These are phyloP conservation scores for Leucania comma DNA, from an alignment of 2,888 invertebrate species.

Conservation along the genomic window DNA sequence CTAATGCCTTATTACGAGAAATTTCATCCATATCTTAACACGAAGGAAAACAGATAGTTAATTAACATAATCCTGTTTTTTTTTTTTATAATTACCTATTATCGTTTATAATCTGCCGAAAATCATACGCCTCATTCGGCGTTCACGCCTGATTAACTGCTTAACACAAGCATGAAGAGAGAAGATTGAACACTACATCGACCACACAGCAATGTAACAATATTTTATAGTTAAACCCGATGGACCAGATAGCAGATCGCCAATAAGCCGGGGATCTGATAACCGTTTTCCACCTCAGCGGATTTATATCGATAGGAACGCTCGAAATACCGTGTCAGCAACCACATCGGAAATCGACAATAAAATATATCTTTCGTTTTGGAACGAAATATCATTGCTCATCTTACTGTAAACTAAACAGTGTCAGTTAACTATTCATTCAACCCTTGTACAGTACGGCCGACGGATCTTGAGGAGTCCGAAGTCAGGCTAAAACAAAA, in stretches of 20 bases:
- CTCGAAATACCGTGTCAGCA: conserved; percentile 2
- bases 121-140: conserved; percentile 19
- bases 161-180: conserved; percentile 3
- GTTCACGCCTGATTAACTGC: conserved; percentile 20
- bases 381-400: too few species aligned
- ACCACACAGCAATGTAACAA: conserved; percentile 2
- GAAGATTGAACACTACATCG: conserved; percentile 5
- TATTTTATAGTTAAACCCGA: neutral
- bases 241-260: neutral
- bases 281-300: conserved; percentile 11
- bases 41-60: too few species aligned
- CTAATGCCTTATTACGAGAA: too few species aligned
- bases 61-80: too few species aligned
- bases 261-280: conserved; percentile 25
- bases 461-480: too few species aligned
- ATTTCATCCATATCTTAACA: too few species aligned
- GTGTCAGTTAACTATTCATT: too few species aligned
- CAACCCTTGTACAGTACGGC: too few species aligned
- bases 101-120: neutral
- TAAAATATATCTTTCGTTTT: neutral
- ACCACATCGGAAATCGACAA: neutral
- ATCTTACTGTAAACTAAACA: too few species aligned
- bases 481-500: too few species aligned
- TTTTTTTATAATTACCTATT: neutral
- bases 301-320: conserved; percentile 20